Percentiles rank a stretch among this genome's conserved stretches.
Conservation (phyloP, 2,797 vertebrate species). For the Lepus oiostolus region DNA sequence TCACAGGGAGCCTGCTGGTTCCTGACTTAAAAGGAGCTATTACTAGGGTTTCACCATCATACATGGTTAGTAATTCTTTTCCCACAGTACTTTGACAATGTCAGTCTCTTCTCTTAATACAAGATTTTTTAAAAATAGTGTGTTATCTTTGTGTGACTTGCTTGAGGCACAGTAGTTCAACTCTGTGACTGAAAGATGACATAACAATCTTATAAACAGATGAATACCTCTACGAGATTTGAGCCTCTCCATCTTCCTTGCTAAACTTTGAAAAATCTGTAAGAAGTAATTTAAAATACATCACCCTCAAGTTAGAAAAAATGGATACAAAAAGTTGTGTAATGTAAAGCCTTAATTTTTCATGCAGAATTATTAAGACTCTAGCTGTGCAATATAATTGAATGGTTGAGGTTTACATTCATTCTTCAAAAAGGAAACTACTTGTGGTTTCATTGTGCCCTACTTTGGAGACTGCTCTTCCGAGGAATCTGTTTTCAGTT, state of each 20-base stretch:
- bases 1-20: neutral
- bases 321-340: slow-evolving; percentile 1
- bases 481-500: neutral
- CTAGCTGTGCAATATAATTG: neutral
- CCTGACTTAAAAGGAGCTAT: neutral
- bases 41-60: neutral
- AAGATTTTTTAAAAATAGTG: neutral
- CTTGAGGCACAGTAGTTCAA: neutral
- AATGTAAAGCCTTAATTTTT: neutral
- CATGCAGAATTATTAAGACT: neutral
- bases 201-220: neutral
- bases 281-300: slow-evolving; percentile 48
- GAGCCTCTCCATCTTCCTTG: neutral
- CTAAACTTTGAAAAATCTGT: slow-evolving; percentile 41
- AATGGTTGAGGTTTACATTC: neutral
- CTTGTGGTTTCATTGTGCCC: neutral
- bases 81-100: slow-evolving; percentile 11
- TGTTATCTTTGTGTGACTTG: slow-evolving; percentile 1
- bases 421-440: slow-evolving; percentile 10
- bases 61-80: neutral
- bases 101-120: neutral
- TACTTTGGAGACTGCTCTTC: slow-evolving; percentile 41
- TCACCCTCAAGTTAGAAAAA: slow-evolving; percentile 48
- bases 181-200: slow-evolving; percentile 12
- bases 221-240: neutral